phyloP scores from a whole-genome alignment of 1,140 invertebrate species.

The Drosophila tsacasi region DNA sequence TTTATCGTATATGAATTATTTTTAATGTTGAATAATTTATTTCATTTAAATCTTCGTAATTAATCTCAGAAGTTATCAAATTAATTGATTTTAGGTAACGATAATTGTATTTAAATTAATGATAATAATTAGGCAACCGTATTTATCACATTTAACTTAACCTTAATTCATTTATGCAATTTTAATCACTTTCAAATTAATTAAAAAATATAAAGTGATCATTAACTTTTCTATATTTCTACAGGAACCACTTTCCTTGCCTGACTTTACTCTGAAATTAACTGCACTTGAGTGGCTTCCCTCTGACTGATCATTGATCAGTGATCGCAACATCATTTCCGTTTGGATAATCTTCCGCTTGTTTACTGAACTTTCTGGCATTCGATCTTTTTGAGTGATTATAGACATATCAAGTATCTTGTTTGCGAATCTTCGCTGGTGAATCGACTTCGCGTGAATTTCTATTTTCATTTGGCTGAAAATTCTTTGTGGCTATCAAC shows the following conservation, averaged over 20 bases:
- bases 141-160: background rate
- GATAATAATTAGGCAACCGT: too few relatives aligned
- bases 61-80: too few relatives aligned
- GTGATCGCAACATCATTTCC: conserved; percentile 44
- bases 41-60: too few relatives aligned
- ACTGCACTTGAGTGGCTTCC: conserved; percentile 27
- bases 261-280: background rate
- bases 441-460: conserved; percentile 24
- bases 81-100: too few relatives aligned
- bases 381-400: conserved; percentile 19
- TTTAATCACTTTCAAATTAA: background rate
- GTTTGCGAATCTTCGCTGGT: conserved; percentile 19
- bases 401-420: conserved; percentile 30
- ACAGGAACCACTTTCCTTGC: background rate
- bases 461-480: conserved; percentile 14
- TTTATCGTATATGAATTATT: too few relatives aligned
- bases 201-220: background rate
- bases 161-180: background rate
- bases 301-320: conserved; percentile 39
- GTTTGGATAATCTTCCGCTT: conserved; percentile 25
- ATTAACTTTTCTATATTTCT: background rate
- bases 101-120: too few relatives aligned
- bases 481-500: conserved; percentile 26
- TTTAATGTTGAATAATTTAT: too few relatives aligned
- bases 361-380: conserved; percentile 22